phyloP scores from a whole-genome alignment of 2,113 vertebrate species.

The Paramisgurnus dabryanus region DNA sequence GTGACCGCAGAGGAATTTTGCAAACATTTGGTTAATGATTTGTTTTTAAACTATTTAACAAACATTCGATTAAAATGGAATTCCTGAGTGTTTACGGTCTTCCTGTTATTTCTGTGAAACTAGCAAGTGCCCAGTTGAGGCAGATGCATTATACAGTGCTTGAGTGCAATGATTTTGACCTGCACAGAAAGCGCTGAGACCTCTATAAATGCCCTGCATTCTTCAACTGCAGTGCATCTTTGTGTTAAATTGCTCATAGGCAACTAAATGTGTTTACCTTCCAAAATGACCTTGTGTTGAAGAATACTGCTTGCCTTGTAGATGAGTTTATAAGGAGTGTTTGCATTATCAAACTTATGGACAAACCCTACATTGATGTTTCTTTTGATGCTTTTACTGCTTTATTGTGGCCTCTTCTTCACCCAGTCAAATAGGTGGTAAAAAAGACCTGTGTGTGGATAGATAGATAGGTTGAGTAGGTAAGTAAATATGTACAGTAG shows the following conservation, averaged over 20 bases:
- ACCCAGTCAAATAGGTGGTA: background rate
- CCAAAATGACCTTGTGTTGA: background rate
- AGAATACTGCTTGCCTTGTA: background rate
- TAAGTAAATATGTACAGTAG: background rate
- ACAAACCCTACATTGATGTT: background rate
- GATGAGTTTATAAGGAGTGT: background rate
- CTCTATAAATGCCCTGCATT: background rate
- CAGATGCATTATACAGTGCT: background rate
- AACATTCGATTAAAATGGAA: background rate
- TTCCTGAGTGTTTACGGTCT: background rate
- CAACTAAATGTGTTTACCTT: conserved; percentile 3
- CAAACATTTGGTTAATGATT: conserved; percentile 33
- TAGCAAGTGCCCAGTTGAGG: background rate
- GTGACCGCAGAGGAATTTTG: background rate
- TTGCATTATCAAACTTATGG: background rate
- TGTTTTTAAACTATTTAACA: conserved; percentile 24
- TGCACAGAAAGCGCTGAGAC: background rate
- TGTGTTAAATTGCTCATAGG: background rate
- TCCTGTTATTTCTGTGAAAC: background rate
- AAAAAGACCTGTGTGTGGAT: background rate
- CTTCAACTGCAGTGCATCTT: conserved; percentile 6
- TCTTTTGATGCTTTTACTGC: background rate
- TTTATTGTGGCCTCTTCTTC: background rate
- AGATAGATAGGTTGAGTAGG: background rate
- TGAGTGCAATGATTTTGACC: conserved; percentile 3